A percentile compares a stretch with the other conserved stretches of the same genome.
Evolutionary conservation across 1,140 invertebrate genomes (phyloP).

Genomic region (Nephotettix cincticeps): DNA sequence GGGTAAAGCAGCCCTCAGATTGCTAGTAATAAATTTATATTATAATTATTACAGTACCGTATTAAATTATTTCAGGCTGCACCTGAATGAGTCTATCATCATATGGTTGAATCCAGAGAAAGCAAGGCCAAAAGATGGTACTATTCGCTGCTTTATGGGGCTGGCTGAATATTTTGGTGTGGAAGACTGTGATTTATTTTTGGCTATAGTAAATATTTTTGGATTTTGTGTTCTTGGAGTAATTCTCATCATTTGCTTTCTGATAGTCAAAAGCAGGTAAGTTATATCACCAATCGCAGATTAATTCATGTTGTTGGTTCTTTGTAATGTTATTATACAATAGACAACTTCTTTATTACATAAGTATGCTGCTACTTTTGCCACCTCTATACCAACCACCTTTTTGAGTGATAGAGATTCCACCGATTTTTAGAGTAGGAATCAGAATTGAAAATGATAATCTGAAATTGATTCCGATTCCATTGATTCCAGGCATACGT

Average conservation of each 20-base stretch:
- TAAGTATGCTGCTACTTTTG: no score
- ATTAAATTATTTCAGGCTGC: conserved; percentile 46
- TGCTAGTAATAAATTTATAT: no score
- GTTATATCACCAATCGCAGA: no score
- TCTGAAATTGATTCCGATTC: no score
- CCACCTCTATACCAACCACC: no score
- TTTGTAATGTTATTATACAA: background rate
- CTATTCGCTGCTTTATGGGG: conserved; percentile 56
- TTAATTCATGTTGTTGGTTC: no score
- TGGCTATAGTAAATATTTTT: conserved; percentile 68
- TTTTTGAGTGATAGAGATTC: no score
- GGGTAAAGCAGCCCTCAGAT: no score
- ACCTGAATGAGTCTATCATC: conserved; percentile 57
- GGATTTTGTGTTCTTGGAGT: conserved; percentile 61
- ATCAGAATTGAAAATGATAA: no score
- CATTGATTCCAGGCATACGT: no score
- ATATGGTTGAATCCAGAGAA: conserved; percentile 63
- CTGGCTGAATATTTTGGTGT: conserved; percentile 15
- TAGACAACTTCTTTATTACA: background rate
- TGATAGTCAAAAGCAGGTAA: conserved; percentile 68
- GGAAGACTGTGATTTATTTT: conserved; percentile 65
- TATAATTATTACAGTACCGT: no score
- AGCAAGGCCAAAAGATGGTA: conserved; percentile 66
- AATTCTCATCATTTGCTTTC: conserved; percentile 60
- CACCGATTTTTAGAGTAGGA: no score